phyloP scores from a whole-genome alignment of 2,797 vertebrate genomes.

The Garrulus glandarius region DNA sequence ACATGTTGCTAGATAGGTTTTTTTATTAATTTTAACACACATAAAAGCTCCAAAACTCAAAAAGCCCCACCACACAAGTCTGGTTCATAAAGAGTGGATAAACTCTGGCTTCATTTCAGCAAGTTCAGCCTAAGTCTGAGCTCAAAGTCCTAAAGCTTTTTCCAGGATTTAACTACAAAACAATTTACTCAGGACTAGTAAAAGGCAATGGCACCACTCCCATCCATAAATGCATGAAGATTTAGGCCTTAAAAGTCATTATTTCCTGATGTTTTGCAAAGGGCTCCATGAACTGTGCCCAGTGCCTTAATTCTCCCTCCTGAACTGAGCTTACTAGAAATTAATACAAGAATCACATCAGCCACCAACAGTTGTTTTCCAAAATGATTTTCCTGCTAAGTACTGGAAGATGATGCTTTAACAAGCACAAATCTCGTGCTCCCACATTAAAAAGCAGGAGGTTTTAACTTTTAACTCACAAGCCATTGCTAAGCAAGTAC shows the following conservation, averaged over 20 bases:
- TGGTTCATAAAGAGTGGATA: neutral
- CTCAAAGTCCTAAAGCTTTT: neutral
- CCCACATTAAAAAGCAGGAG: neutral
- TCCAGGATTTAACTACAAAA: neutral
- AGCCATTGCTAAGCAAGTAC: neutral
- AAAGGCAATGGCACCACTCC: neutral
- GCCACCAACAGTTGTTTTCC: neutral
- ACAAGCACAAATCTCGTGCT: neutral
- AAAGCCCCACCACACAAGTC: fast-evolving
- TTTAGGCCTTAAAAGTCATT: neutral
- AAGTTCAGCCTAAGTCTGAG: neutral
- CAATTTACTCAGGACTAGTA: neutral
- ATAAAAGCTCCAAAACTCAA: neutral
- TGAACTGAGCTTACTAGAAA: neutral
- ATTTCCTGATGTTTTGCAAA: neutral
- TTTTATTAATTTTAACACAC: neutral
- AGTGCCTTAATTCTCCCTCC: neutral
- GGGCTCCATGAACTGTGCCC: neutral
- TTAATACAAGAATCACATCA: neutral
- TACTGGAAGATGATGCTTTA: neutral
- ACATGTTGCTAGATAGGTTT: neutral
- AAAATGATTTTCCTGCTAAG: neutral
- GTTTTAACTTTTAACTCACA: neutral
- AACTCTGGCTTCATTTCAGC: neutral
- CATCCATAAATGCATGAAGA: neutral